A percentile compares a stretch with the other conserved stretches of the same genome.
These are phyloP conservation scores for Cinara cedri DNA, from an alignment of 2,888 invertebrate genomes.

Conservation along the genomic window DNA sequence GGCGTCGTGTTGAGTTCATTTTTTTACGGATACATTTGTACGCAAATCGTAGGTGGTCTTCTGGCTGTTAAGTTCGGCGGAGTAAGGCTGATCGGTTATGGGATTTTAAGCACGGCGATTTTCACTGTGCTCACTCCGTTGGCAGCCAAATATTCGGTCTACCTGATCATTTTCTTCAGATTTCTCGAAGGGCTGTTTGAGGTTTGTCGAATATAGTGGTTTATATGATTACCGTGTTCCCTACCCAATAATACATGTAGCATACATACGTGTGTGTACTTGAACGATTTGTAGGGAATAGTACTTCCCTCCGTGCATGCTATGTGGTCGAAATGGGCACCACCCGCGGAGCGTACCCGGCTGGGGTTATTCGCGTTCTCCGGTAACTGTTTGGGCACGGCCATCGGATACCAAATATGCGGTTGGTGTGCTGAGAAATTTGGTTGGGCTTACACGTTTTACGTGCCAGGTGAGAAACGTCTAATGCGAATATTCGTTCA, in stretches of 20 bases:
- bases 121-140: conserved; percentile 82
- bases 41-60: conserved; percentile 84
- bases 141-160: conserved; percentile 66
- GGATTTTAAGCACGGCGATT: conserved; percentile 78
- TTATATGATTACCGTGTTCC: no score
- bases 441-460: conserved; percentile 84
- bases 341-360: conserved; percentile 77
- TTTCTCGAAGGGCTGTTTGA: conserved; percentile 82
- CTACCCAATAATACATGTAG: no score
- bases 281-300: no score
- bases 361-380: conserved; percentile 84
- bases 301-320: conserved; percentile 83
- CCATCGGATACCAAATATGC: conserved; percentile 79
- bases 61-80: conserved; percentile 84
- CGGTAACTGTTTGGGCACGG: conserved; percentile 84
- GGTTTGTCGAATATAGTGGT: no score
- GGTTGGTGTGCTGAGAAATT: conserved; percentile 76
- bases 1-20: conserved; percentile 81
- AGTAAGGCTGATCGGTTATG: conserved; percentile 75
- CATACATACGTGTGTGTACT: no score
- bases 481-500: no score
- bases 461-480: conserved; percentile 75
- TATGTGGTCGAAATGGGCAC: conserved; percentile 84
- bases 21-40: conserved; percentile 87
- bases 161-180: conserved; percentile 73